Conservation (phyloP, 2,888 invertebrate genomes). For the Hydrotaea cyrtoneurina region DNA sequence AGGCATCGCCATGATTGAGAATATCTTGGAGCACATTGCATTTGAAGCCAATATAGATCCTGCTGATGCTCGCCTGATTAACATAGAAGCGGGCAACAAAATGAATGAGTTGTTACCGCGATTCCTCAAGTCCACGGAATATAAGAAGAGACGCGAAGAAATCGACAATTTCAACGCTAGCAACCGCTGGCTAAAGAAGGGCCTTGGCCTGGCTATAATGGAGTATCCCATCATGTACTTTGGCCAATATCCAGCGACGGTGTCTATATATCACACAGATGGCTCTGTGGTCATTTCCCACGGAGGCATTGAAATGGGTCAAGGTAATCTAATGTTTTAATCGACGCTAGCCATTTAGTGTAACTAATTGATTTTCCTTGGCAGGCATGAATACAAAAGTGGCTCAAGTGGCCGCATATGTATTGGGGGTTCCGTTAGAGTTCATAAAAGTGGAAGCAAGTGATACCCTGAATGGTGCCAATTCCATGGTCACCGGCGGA, state of each 20-base stretch:
- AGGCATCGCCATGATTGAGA: slow-evolving; percentile 83
- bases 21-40: slow-evolving; percentile 85
- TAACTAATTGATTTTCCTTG: not conserved
- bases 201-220: slow-evolving; percentile 85
- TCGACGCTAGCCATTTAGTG: not conserved
- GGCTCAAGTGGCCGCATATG: slow-evolving; percentile 87
- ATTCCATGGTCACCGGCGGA: slow-evolving; percentile 85
- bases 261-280: slow-evolving; percentile 86
- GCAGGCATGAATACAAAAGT: slow-evolving; percentile 83
- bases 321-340: slow-evolving; percentile 82
- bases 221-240: slow-evolving; percentile 83
- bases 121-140: slow-evolving; percentile 82
- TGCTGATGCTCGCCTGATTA: slow-evolving; percentile 82
- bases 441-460: slow-evolving; percentile 85
- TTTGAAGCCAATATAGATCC: slow-evolving; percentile 82
- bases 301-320: slow-evolving; percentile 88
- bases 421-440: slow-evolving; percentile 85
- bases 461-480: slow-evolving; percentile 85
- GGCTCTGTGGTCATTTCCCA: slow-evolving; percentile 86
- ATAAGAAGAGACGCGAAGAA: slow-evolving; percentile 82
- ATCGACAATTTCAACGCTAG: slow-evolving; percentile 84
- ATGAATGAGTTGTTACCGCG: slow-evolving; percentile 81
- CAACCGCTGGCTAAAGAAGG: slow-evolving; percentile 88
- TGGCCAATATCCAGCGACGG: slow-evolving; percentile 82
- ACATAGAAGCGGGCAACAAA: slow-evolving; percentile 79